A percentile compares a stretch with the other conserved stretches of the same genome.
Conservation (phyloP, 2,797 vertebrate species). For the Prunella strophiata region DNA sequence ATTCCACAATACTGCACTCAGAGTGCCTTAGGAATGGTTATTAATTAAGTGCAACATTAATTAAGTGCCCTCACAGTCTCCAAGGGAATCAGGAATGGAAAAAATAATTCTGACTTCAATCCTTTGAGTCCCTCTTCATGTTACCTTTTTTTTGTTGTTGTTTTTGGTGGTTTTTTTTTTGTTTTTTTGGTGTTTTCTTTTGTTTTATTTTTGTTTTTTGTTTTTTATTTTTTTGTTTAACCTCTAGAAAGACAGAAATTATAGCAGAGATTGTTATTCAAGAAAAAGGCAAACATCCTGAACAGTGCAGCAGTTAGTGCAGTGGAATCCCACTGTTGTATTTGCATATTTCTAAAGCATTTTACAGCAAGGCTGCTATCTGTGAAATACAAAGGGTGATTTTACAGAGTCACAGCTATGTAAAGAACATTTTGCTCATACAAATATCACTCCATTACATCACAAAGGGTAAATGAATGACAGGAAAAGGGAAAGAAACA, state of each 20-base stretch:
- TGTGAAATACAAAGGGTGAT: background rate
- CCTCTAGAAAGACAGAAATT: background rate
- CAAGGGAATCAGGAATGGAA: background rate
- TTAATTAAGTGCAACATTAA: background rate
- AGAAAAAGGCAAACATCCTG: background rate
- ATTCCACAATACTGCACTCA: background rate
- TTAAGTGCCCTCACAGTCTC: background rate
- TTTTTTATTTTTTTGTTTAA: background rate
- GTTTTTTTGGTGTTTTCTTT: too few species aligned
- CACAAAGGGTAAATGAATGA: background rate
- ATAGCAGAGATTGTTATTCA: background rate
- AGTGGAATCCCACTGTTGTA: background rate
- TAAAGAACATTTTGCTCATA: background rate
- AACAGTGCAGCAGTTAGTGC: background rate
- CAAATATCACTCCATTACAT: background rate
- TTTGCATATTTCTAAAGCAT: background rate
- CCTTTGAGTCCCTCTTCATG: background rate
- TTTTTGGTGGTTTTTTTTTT: too few species aligned
- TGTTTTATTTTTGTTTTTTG: too few species aligned
- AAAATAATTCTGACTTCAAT: background rate
- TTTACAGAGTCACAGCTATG: background rate
- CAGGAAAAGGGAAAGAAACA: conserved; percentile 4
- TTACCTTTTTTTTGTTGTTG: background rate
- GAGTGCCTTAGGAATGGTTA: background rate
- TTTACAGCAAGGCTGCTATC: background rate